Percentiles rank a stretch among this genome's conserved stretches.
Conservation (phyloP, 2,797 vertebrate species). For the Poliocrania exsul region DNA sequence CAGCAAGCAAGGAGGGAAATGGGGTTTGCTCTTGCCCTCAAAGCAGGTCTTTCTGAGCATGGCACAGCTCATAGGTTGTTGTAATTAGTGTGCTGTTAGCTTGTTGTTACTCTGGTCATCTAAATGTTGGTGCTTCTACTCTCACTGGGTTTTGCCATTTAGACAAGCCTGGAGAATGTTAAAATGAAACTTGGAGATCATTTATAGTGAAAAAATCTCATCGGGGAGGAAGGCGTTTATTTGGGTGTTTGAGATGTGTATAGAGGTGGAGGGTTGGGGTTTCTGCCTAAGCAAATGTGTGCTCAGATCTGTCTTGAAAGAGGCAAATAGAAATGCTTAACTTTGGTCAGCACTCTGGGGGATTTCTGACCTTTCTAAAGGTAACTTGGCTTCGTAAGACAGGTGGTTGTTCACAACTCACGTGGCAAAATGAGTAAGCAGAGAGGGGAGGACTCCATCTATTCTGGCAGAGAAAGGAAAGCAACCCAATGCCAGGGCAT, state of each 20-base stretch:
- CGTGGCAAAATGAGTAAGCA: not conserved
- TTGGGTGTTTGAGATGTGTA: not conserved
- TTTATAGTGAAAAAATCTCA: not conserved
- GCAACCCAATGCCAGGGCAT: accelerated
- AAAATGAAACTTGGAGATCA: not conserved
- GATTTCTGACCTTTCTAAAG: not conserved
- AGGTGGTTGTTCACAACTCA: accelerated
- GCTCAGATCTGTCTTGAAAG: not conserved
- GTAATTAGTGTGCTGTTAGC: constrained; percentile 18
- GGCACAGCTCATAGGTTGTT: not conserved
- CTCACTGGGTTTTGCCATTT: not conserved
- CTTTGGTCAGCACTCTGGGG: not conserved
- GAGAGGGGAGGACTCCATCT: not conserved
- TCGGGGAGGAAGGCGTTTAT: not conserved
- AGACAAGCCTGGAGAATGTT: not conserved
- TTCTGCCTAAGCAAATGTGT: not conserved
- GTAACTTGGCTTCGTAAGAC: accelerated
- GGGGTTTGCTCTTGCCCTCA: not conserved
- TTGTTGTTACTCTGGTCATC: constrained; percentile 11
- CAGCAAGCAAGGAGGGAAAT: not conserved
- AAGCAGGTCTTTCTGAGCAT: not conserved
- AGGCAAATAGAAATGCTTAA: not conserved
- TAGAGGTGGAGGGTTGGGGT: not conserved
- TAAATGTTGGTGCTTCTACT: not conserved
- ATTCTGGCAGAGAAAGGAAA: not conserved